These are phyloP conservation scores for Itoplectis maculator DNA, from an alignment of 2,888 invertebrate species.

Conservation along the genomic window DNA sequence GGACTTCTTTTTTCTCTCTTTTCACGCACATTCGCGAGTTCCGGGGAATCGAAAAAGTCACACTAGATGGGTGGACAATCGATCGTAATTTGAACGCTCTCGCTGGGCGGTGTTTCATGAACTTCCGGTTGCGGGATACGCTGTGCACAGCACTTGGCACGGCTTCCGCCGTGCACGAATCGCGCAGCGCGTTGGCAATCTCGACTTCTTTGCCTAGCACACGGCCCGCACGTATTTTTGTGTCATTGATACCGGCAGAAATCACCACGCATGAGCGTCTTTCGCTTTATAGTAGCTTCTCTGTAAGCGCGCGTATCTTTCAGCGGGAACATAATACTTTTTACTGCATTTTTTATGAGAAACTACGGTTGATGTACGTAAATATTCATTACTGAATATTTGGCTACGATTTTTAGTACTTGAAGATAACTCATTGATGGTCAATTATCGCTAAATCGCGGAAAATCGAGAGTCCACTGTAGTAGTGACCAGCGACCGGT, in stretches of 20 bases:
- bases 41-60: constrained; percentile 35
- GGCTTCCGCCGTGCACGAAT: background rate
- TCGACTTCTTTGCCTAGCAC: background rate
- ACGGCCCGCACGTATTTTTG: background rate
- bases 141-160: background rate
- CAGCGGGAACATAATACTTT: too few species aligned
- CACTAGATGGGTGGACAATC: constrained; percentile 45
- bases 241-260: too few species aligned
- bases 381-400: too few species aligned
- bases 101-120: constrained; percentile 1
- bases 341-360: too few species aligned
- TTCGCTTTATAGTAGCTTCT: too few species aligned
- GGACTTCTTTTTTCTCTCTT: background rate
- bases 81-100: constrained; percentile 23
- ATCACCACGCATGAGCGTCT: too few species aligned
- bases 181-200: background rate
- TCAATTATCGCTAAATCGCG: too few species aligned
- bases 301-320: too few species aligned
- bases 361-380: too few species aligned
- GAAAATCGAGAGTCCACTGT: background rate
- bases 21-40: constrained; percentile 33
- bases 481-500: background rate
- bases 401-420: too few species aligned
- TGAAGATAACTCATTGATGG: too few species aligned
- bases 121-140: background rate